These are phyloP conservation scores for Chromobotia macracanthus DNA, from an alignment of 2,797 vertebrate species.

Conservation along the genomic window DNA sequence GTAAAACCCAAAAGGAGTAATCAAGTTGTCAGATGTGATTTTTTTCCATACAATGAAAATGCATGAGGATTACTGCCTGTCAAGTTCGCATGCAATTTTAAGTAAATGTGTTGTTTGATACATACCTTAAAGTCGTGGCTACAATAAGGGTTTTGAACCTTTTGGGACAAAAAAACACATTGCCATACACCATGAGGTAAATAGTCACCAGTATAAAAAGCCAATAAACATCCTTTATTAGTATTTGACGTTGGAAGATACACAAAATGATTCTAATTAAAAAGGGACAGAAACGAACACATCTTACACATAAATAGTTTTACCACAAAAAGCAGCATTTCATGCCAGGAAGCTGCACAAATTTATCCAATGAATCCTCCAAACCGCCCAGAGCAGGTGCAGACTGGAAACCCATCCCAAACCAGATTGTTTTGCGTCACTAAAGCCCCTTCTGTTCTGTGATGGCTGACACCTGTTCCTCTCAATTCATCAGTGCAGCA, in stretches of 20 bases:
- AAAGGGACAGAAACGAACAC: neutral
- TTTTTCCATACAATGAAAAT: neutral
- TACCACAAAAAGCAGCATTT: conserved; percentile 10
- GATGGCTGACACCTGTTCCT: conserved; percentile 55
- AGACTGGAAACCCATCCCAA: conserved; percentile 49
- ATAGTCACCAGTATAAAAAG: too few species aligned
- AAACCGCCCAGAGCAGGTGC: conserved; percentile 51
- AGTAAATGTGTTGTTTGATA: neutral
- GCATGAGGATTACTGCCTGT: neutral
- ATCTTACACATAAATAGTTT: neutral
- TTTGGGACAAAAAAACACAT: too few species aligned
- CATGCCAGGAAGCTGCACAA: conserved; percentile 4
- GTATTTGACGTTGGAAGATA: neutral
- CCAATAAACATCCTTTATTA: too few species aligned
- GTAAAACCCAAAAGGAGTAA: neutral
- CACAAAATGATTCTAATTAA: neutral
- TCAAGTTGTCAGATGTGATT: neutral
- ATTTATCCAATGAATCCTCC: conserved; percentile 13
- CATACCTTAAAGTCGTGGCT: neutral
- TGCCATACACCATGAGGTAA: too few species aligned
- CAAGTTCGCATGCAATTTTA: neutral
- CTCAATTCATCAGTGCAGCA: conserved; percentile 47
- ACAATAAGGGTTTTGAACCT: neutral
- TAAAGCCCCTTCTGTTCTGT: conserved; percentile 47
- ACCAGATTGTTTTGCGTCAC: conserved; percentile 48